A percentile compares a stretch with the other conserved stretches of the same genome.
These are phyloP conservation scores for Phrynosoma blainvillii DNA, from an alignment of 2,113 vertebrate species.

Conservation along the genomic window DNA sequence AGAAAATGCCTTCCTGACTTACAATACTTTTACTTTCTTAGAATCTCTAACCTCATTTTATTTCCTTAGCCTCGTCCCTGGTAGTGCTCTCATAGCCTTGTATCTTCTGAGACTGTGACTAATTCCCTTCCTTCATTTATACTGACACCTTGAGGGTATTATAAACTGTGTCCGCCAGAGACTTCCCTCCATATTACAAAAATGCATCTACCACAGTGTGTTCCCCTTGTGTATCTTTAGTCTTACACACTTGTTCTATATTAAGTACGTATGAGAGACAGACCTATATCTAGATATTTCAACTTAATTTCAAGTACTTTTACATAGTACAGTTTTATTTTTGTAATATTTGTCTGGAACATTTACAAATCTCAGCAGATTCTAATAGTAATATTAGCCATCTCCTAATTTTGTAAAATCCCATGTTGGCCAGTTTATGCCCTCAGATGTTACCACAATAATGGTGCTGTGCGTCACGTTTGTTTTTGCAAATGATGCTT, in stretches of 20 bases:
- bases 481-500: background rate
- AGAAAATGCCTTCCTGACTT: background rate
- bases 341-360: background rate
- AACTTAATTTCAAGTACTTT: too few relatives aligned
- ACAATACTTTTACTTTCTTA: background rate
- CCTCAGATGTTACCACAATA: background rate
- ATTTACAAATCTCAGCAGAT: background rate
- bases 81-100: background rate
- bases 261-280: background rate
- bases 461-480: background rate
- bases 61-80: conserved; percentile 31
- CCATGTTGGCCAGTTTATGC: background rate
- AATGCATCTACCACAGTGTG: conserved; percentile 14
- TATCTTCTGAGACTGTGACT: conserved; percentile 41
- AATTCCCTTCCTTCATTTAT: conserved; percentile 44
- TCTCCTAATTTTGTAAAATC: too few relatives aligned
- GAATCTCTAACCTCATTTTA: background rate
- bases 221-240: conserved; percentile 21
- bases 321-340: background rate
- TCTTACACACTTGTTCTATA: background rate
- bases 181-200: background rate
- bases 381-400: background rate
- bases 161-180: background rate
- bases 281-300: too few relatives aligned
- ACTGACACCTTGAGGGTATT: conserved; percentile 41